Base-by-base conservation (phyloP, 2,888 invertebrate genomes). In the Philhelius pedissequus region DNA sequence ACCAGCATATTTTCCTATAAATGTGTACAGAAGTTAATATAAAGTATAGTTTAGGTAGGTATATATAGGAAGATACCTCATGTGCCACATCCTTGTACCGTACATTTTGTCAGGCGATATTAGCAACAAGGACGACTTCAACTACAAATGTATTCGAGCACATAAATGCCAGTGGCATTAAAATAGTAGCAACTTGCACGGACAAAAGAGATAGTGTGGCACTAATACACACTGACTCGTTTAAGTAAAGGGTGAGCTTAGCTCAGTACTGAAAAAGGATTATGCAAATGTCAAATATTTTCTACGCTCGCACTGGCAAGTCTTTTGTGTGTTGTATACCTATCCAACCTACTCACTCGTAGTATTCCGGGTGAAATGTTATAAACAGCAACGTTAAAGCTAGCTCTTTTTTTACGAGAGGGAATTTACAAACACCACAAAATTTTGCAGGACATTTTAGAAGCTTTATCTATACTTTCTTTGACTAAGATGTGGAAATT, bases 201-300 rank as follows among this genome's bases (percentile, higher is more conserved):
- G 48, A 80, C 80, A 60, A 62, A 80, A 83, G 56, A 81, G 60
- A 81, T 80, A 84, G 70, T 70, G 43, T 70, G 56, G 75, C 75
- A 84, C 75, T 71, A 76, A 84, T 69, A 76, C 84, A 84, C 35
- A 66, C 54, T 79, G 78, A 79, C 83, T 74, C 69, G 64, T 45
- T 79, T 68, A 75, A 62, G 50, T 69, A 73, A 71, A 78, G 78
- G 73, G 69, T 73, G 78, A 83, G 74, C 73, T 58, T 35, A 48
- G 32, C 64, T 43, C 66, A 64, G 60, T 32, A 52, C 50, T n/a
- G 64, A 71, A 76, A 68, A 80, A 68, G 84, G 84, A 84, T 84
- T 84, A 84, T 84, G 84, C 84, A 84, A 84, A 84, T 84, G 75
- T 80, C 70, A 80, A 80, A 84, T 84, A 84, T 75, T 84, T 75